Percentiles rank a stretch among this genome's conserved stretches.
Evolutionary conservation across 1,140 invertebrate species (phyloP).

Genomic region (Polyergus mexicanus): DNA sequence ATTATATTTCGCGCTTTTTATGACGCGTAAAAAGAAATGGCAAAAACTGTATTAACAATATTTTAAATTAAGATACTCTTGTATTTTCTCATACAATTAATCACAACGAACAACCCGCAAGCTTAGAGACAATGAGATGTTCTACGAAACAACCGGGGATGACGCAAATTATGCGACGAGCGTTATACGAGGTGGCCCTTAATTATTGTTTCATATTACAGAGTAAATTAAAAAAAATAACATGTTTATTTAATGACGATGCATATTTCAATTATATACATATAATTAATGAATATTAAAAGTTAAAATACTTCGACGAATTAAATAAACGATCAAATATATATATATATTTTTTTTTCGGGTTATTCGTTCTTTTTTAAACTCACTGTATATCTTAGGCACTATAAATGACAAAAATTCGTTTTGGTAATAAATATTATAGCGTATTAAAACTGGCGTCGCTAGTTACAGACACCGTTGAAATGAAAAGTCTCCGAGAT

Average conservation of each 20-base stretch:
- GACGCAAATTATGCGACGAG: background rate
- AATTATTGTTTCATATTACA: background rate
- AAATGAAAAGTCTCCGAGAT: constrained; percentile 22
- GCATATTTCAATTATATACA: background rate
- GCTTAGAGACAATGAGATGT: background rate
- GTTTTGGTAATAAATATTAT: constrained; percentile 12
- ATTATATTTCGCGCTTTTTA: constrained; percentile 10
- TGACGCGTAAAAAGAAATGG: background rate
- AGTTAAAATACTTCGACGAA: background rate
- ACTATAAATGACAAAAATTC: background rate
- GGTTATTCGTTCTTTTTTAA: background rate
- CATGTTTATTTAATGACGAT: background rate
- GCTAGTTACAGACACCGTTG: constrained; percentile 35
- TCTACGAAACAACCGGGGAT: background rate
- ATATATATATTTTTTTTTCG: background rate
- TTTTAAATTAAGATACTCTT: constrained; percentile 30
- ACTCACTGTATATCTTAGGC: background rate
- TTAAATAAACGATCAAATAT: background rate
- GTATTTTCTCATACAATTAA: constrained; percentile 39
- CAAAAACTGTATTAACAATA: background rate
- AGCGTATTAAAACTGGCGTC: constrained; percentile 49
- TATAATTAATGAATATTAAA: constrained; percentile 11
- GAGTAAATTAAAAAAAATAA: background rate
- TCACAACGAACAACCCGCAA: too few species aligned
- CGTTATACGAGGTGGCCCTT: background rate